Conservation (phyloP, 2,113 vertebrate species). For the Psophia crepitans region DNA sequence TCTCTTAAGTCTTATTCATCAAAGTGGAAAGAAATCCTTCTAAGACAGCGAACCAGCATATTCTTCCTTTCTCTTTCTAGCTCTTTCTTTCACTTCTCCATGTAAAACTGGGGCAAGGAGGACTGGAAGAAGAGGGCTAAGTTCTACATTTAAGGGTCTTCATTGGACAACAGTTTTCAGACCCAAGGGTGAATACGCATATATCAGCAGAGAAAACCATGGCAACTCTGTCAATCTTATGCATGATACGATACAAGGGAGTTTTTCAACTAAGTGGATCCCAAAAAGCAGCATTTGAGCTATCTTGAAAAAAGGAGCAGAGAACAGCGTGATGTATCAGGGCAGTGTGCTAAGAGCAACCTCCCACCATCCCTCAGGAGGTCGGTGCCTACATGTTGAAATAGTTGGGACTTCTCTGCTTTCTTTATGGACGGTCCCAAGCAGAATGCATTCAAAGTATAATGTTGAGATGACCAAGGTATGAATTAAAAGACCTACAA, state of each 20-base stretch:
- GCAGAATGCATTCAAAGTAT: not conserved
- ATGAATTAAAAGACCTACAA: not conserved
- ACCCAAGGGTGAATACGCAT: not conserved
- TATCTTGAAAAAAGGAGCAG: not conserved
- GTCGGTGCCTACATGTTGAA: not conserved
- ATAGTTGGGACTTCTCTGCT: not conserved
- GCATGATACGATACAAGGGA: not conserved
- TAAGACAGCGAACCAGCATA: not conserved
- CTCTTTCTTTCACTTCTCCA: not conserved
- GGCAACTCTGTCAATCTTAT: not conserved
- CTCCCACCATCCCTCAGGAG: not conserved
- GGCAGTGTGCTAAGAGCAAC: accelerated
- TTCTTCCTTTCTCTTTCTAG: not conserved
- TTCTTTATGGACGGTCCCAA: not conserved
- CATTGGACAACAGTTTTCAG: not conserved
- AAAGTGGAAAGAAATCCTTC: not conserved
- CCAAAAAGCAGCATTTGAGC: not conserved
- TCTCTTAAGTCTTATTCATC: not conserved
- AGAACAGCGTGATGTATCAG: not conserved
- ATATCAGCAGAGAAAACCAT: not conserved
- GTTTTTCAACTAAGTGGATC: not conserved
- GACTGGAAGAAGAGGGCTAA: not conserved
- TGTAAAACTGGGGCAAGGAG: not conserved
- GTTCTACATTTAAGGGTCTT: not conserved
- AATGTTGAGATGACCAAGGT: not conserved